Percentiles rank a stretch among this genome's conserved stretches.
Conservation (phyloP, 1,140 invertebrate species). For the Aphis gossypii region DNA sequence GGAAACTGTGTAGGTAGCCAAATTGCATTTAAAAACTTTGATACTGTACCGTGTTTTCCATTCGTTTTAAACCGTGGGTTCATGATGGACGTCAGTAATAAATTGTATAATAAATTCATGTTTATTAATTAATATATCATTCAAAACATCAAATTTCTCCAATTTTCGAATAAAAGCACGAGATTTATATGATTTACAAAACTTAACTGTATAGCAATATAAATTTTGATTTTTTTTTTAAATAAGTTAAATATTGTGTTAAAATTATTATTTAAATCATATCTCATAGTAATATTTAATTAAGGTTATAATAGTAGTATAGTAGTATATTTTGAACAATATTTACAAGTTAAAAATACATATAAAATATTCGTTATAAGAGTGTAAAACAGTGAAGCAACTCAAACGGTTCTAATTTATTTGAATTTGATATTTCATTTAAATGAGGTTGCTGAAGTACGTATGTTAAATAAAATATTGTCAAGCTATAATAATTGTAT, state of each 20-base stretch:
- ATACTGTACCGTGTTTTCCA: not conserved
- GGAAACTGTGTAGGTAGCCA: not conserved
- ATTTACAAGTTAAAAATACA: not conserved
- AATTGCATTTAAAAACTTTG: not conserved
- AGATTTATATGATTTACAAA: not conserved
- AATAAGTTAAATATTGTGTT: not conserved
- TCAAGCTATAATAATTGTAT: not conserved
- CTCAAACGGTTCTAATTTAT: not conserved
- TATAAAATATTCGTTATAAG: not conserved
- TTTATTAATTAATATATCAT: too few relatives aligned
- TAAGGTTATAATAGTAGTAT: not conserved
- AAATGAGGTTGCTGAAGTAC: not conserved
- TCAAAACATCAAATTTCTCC: not conserved
- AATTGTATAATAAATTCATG: not conserved
- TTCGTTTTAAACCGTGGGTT: not conserved
- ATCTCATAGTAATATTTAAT: not conserved
- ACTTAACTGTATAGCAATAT: not conserved
- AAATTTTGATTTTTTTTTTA: not conserved
- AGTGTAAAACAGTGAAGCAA: not conserved
- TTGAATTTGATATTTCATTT: not conserved
- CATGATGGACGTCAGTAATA: not conserved
- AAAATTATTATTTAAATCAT: not conserved
- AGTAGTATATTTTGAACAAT: not conserved
- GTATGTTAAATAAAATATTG: not conserved
- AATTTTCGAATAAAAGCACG: not conserved